Conservation (phyloP, 2,113 vertebrate genomes). For the Malaclemys terrapin region DNA sequence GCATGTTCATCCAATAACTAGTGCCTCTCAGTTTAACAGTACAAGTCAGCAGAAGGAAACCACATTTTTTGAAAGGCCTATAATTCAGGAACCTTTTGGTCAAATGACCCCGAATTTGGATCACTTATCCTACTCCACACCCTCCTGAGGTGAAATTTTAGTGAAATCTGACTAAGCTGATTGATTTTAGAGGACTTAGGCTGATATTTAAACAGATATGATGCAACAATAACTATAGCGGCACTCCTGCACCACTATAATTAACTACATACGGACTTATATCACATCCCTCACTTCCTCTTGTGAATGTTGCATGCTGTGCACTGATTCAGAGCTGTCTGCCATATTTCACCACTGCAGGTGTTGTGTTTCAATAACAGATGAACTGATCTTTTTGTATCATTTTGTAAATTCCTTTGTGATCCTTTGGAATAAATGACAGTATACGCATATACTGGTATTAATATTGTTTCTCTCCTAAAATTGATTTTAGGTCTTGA, state of each 20-base stretch:
- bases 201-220: background rate
- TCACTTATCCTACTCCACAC: background rate
- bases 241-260: background rate
- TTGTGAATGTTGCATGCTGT: accelerated
- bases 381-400: background rate
- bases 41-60: background rate
- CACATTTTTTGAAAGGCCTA: background rate
- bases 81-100: background rate
- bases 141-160: background rate
- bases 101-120: background rate
- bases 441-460: background rate
- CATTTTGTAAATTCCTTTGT: background rate
- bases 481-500: background rate
- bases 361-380: background rate
- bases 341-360: background rate
- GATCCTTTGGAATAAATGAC: background rate
- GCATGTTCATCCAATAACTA: background rate
- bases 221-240: background rate
- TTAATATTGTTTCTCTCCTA: background rate
- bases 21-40: background rate
- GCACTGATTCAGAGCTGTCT: background rate
- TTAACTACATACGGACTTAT: background rate
- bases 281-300: background rate
- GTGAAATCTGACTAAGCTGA: background rate
- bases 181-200: background rate